These are phyloP conservation scores for Notolepis coatsorum DNA, from an alignment of 2,797 vertebrate species.

Conservation along the genomic window DNA sequence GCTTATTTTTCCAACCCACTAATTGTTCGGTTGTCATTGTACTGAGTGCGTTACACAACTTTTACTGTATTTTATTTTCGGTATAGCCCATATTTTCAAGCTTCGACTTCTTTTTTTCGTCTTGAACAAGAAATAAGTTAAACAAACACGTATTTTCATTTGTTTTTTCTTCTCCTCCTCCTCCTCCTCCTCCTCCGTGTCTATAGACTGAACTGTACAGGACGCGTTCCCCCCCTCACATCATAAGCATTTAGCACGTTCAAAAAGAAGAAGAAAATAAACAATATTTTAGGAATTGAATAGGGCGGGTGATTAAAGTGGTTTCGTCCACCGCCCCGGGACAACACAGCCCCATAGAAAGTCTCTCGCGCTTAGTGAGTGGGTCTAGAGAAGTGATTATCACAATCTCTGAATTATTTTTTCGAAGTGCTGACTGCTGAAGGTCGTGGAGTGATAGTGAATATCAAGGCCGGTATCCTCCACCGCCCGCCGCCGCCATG, in stretches of 20 bases:
- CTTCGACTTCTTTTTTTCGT: conserved; percentile 77
- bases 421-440: conserved; percentile 67
- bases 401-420: conserved; percentile 87
- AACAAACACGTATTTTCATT: conserved; percentile 86
- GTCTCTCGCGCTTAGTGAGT: conserved; percentile 86
- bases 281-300: conserved; percentile 54
- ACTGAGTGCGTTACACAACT: conserved; percentile 89
- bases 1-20: conserved; percentile 44
- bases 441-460: conserved; percentile 12
- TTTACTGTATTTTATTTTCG: conserved; percentile 85
- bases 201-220: conserved; percentile 91
- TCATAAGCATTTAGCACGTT: conserved; percentile 89
- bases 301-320: conserved; percentile 43
- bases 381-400: conserved; percentile 75
- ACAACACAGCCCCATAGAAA: conserved; percentile 87
- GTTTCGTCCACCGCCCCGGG: conserved; percentile 76
- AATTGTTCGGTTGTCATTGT: conserved; percentile 69
- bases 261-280: conserved; percentile 76
- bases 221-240: conserved; percentile 85
- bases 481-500: conserved; percentile 95
- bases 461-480: conserved; percentile 92
- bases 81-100: conserved; percentile 87
- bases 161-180: conserved; percentile 60
- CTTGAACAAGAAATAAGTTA: conserved; percentile 92
- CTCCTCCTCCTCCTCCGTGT: conserved; percentile 7